Conservation (phyloP, 1,140 invertebrate species). For the Hermetia illucens region DNA sequence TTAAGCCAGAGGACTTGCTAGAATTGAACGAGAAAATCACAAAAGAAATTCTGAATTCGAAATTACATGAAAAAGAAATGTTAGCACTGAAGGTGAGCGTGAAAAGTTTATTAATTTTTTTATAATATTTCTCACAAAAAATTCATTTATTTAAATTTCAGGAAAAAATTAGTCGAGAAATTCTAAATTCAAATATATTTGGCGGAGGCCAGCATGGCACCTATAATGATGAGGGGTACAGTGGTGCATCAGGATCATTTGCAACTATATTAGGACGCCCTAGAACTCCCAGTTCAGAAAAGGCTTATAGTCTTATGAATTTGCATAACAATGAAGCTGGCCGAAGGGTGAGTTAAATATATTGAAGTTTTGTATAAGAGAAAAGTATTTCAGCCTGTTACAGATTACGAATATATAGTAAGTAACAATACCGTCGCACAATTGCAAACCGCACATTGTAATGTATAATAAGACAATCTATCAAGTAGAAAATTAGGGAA, state of each 20-base stretch:
- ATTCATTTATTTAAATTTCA: slow-evolving; percentile 7
- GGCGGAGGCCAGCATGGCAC: slow-evolving; percentile 8
- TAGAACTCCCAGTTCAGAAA: too few species aligned
- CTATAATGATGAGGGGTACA: too few species aligned
- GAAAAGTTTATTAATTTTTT: slow-evolving; percentile 1
- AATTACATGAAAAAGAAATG: slow-evolving; percentile 27
- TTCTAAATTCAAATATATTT: slow-evolving; percentile 27
- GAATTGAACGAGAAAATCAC: slow-evolving; percentile 26
- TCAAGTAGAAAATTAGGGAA: too few species aligned
- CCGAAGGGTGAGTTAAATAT: slow-evolving; percentile 53
- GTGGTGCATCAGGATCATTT: too few species aligned
- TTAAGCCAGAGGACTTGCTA: slow-evolving; percentile 21
- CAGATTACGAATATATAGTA: too few species aligned
- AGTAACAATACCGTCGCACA: too few species aligned
- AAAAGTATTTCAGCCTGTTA: too few species aligned
- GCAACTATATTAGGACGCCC: too few species aligned
- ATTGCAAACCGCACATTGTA: too few species aligned
- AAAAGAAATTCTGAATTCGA: slow-evolving; percentile 28
- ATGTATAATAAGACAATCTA: too few species aligned
- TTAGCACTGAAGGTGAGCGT: slow-evolving; percentile 24
- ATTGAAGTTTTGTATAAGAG: too few species aligned
- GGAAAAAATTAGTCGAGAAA: slow-evolving; percentile 30
- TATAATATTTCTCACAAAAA: neutral
- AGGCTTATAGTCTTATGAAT: slow-evolving; percentile 80
- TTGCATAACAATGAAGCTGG: slow-evolving; percentile 92